Base-by-base conservation (phyloP, 2,797 vertebrate genomes). In the Myotis daubentonii region DNA sequence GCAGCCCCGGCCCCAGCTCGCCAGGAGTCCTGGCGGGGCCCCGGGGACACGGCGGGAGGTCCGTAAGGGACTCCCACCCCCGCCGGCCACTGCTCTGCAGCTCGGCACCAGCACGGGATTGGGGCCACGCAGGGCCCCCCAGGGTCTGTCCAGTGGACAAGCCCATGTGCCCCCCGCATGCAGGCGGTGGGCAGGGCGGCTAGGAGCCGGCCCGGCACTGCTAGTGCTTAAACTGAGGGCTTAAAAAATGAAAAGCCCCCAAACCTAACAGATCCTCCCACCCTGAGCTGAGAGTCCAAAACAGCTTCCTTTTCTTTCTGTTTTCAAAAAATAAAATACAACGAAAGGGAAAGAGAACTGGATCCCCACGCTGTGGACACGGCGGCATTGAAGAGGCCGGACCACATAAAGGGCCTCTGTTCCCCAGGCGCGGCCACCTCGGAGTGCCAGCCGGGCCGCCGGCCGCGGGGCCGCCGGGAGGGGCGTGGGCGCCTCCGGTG, bases 371-470 rank as follows among this genome's bases (percentile, higher is more conserved):
- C 66, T 38, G 51, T 38, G 86, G 83, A 36, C 38, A 74, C 0
- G 86, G 94, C 53, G 47, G 90, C 82, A 11, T 53, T 23, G 53
- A 38, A 74, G 85, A 90, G 16, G 74, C 79, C 0, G 38, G 80
- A 6, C 55, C 28, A 89, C 90, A 96, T 96, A 84, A 96, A 96
- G 90, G 51, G 79, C 49, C 92, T 95, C 96, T 96, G 96, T 96
- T 82, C 70, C 60, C 4, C 28, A 38, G 3, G 47, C 88, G 65
- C 20, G 82, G 44, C 89, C 90, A 76, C 66, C 94, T 78, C 71
- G 6, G 72, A 16, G 71, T 70, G 81, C 72, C 66, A 5, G 91
- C 72, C 93, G 8, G n/a, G 93, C 82, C 49, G 92, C 88, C 92
- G 23, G 80, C 28, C 36, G 33, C 44, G 79, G 33, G 55, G n/a